Base-by-base conservation (phyloP, 1,140 invertebrate species). In the Drosophila yakuba region DNA sequence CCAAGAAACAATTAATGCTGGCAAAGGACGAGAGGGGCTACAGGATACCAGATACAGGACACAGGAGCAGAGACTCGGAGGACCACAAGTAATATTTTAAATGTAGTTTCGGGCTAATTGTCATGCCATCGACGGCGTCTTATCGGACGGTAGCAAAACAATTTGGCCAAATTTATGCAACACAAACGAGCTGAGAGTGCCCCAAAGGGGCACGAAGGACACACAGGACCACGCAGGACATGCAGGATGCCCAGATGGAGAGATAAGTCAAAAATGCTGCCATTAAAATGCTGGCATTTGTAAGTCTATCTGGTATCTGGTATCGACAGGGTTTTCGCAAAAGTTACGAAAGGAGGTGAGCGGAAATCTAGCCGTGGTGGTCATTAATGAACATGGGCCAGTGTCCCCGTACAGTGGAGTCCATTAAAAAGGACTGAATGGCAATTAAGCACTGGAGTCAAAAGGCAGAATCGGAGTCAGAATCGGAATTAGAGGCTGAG, bases 341-440 rank as follows among this genome's bases (percentile, higher is more conserved):
- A 50, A 55, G 25, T 60, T 35, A 23, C 73, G 28, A 10, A 51
- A 84, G 80, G 84, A 88, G 83, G 84, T 88, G 80, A 89, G 73
- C 72, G 60, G 57, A 88, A 83, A 88, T 80, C 76, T 83, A 80
- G 80, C 82, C 76, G 63, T 84, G 80, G 72, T 63, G 80, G 76
- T 60, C 80, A 82, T 82, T 82, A 89, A 89, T 80, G 83, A 89
- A 83, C 56, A 45, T 15, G 59, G 55, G 17, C 45, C 28, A 59
- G 36, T 39, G 58, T 39, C 36, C 48, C 44, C 52, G 60, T 67
- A 63, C 76, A 82, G 75, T 83, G 36, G 77, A 89, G 80, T 86
- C 80, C 84, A 89, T 89, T 89, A 89, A 89, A 89, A 89, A 89
- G 84, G 84, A 89, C 84, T 89, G 89, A 89, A 89, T 89, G 84